phyloP scores from a whole-genome alignment of 2,888 invertebrate species.

The Dynastes maya region DNA sequence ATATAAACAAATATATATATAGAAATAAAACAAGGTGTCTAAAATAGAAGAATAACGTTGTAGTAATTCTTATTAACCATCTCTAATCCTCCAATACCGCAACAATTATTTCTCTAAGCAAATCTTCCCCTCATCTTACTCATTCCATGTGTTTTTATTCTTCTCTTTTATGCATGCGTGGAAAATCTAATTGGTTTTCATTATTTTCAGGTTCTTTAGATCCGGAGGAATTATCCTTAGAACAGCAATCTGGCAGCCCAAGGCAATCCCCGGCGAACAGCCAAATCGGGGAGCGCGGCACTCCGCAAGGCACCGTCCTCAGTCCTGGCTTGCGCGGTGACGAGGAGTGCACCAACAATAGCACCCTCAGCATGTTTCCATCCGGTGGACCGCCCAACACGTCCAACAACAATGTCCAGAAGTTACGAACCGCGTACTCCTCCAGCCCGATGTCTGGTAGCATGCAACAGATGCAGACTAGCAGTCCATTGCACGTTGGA shows the following conservation, averaged over 20 bases:
- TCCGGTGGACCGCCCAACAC: constrained; percentile 65
- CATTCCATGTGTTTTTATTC: no score
- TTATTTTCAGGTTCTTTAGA: constrained; percentile 82
- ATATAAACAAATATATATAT: no score
- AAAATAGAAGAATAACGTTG: no score
- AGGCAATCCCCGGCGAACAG: constrained; percentile 64
- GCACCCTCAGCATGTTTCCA: constrained; percentile 77
- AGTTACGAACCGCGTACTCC: constrained; percentile 74
- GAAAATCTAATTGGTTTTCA: no score
- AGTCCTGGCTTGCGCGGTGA: constrained; percentile 82
- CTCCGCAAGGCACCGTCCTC: constrained; percentile 71
- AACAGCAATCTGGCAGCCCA: constrained; percentile 73
- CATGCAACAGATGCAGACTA: constrained; percentile 66
- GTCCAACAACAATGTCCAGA: constrained; percentile 63
- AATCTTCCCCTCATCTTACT: no score
- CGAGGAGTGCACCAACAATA: constrained; percentile 83
- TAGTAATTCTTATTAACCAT: no score
- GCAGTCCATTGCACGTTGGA: constrained; percentile 68
- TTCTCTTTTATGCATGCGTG: no score
- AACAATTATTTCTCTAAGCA: no score
- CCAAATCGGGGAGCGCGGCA: constrained; percentile 72
- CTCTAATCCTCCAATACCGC: no score
- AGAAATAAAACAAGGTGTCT: no score
- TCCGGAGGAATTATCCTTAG: constrained; percentile 84
- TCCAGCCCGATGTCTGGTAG: constrained; percentile 72